phyloP scores from a whole-genome alignment of 1,140 invertebrate genomes.

The Paralvinella palmiformis region DNA sequence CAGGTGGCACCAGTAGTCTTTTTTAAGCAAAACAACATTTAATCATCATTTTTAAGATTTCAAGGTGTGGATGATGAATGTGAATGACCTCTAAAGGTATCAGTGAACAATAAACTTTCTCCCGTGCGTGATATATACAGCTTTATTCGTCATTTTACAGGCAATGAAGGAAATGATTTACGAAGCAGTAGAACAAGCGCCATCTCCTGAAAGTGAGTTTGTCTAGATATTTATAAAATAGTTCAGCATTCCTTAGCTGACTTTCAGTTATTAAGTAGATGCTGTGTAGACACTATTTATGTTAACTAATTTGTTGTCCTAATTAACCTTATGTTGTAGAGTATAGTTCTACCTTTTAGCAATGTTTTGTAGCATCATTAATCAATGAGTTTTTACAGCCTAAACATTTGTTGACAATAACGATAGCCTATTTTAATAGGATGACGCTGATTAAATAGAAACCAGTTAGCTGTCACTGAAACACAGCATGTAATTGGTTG shows the following conservation, averaged over 20 bases:
- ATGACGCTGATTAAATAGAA: too few species aligned
- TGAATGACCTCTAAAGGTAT: not conserved
- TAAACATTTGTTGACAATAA: too few species aligned
- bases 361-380: too few species aligned
- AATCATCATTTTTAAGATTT: not conserved
- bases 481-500: too few species aligned
- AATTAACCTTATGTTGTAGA: too few species aligned
- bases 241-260: not conserved
- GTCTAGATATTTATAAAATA: not conserved
- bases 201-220: slow-evolving; percentile 40
- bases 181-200: slow-evolving; percentile 40
- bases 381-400: too few species aligned
- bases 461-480: too few species aligned
- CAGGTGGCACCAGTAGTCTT: not conserved
- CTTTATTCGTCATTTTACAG: slow-evolving; percentile 26
- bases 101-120: not conserved
- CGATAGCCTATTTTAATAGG: too few species aligned
- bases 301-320: not conserved
- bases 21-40: not conserved
- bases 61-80: not conserved
- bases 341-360: too few species aligned
- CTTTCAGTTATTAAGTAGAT: not conserved
- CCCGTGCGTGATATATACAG: not conserved
- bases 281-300: not conserved
- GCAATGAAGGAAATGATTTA: slow-evolving; percentile 46